Evolutionary conservation across 2,113 vertebrate species (phyloP).

Genomic region (Aldabrachelys gigantea): DNA sequence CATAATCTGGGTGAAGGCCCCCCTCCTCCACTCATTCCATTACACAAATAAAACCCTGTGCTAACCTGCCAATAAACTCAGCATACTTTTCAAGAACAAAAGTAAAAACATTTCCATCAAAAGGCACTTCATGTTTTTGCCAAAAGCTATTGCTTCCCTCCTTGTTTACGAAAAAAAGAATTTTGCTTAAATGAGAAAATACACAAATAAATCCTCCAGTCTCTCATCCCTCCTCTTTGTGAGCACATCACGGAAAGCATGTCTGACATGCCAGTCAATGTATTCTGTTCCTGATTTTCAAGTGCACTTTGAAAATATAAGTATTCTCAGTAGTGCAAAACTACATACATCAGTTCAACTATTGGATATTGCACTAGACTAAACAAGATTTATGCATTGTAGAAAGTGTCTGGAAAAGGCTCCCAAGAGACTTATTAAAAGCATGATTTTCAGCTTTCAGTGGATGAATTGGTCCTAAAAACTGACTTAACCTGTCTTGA

Average conservation of each 20-base stretch:
- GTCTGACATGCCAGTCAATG: not conserved
- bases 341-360: not conserved
- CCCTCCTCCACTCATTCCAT: not conserved
- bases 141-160: not conserved
- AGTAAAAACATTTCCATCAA: conserved; percentile 53
- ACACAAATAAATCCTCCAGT: not conserved
- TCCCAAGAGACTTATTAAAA: not conserved
- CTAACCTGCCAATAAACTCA: conserved; percentile 44
- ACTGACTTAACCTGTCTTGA: not conserved
- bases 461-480: not conserved
- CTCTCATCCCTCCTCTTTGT: not conserved
- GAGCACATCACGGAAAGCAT: not conserved
- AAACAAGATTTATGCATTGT: not conserved
- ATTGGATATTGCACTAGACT: not conserved
- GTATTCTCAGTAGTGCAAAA: not conserved
- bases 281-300: conserved; percentile 7
- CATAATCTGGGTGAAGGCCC: not conserved
- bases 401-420: conserved; percentile 1
- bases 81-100: conserved; percentile 66
- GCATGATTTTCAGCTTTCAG: conserved; percentile 11
- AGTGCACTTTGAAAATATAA: not conserved
- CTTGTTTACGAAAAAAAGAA: not conserved
- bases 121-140: not conserved
- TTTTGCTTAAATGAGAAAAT: conserved; percentile 26
- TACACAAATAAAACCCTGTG: not conserved